Evolutionary conservation across 2,113 vertebrate genomes (phyloP), one percentile per base, ranked within the genome.

Genomic region (Piprites chloris): DNA sequence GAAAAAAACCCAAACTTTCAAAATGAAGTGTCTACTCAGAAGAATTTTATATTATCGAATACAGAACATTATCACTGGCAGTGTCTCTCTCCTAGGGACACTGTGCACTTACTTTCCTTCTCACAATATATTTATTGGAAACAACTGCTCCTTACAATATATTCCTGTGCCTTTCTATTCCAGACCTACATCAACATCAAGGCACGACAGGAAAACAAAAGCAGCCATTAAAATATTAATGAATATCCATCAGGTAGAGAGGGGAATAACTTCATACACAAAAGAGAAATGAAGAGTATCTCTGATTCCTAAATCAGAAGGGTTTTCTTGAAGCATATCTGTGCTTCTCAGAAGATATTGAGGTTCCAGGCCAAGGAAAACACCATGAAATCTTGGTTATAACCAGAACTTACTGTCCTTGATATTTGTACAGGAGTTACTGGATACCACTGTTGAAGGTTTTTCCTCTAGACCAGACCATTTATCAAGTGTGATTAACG

Each of bases 401-500:
- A 90, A 74, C 28, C 12, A 67, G 11, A 35, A 84, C 1, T 22
- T 78, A 75, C 47, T 66, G 4, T 39, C 21, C 71, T 71, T 10
- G 21, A 85, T 49, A 61, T 46, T 77, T 93, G 73, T 79, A 42
- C 67, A 27, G 32, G 61, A 33, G 26, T 44, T 85, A 56, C 80
- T 75, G 53, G 65, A 47, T 61, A 74, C 30, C 58, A 72, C 76
- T 87, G 79, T 52, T 92, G 85, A 95, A 85, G 46, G 83, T 77
- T 74, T 87, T 96, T 59, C 62, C 50, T 96, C 95, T 71, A 93
- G 74, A 92, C 79, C 53, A 94, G 77, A 93, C 50, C 63, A 93
- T 95, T 96, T 93, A 95, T 97, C 84, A 96, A 79, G 67, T 71
- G 85, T 95, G 96, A 97, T 97, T 92, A 97, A 81, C 12, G 30